Base-by-base conservation (phyloP, 2,113 vertebrate genomes). In the Athene noctua region DNA sequence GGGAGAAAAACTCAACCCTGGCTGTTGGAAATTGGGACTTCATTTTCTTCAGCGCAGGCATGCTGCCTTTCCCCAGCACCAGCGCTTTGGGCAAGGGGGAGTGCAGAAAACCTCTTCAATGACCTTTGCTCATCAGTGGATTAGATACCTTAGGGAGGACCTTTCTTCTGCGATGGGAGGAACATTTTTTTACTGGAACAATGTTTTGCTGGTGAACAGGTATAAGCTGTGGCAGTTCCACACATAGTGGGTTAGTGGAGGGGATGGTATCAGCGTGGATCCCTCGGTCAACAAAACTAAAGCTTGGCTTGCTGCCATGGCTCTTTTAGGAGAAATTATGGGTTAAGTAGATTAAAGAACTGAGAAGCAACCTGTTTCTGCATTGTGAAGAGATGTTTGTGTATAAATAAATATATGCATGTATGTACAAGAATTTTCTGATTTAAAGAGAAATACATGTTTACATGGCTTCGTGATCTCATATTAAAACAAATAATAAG, bases 41-140 rank as follows among this genome's bases (percentile, higher is more conserved):
- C 57, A n/a, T 83, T 55, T 74, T 32, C 59, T 68, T 15, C 79
- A 61, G 49, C 20, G 23, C 54, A 26, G 44, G 7, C 0, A 0
- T 27, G 44, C 71, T 82, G 49, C 20, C n/a, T 11, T 85, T 57
- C 40, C 46, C 26, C 81, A 87, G 61, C 7, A 20, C 19, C 40
- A 51, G 47, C 0, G 0, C 55, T 80, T 40, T 0, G 0, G 72
- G 81, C 44, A 74, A 92, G 30, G 26, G 7, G 36, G 21, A 58
- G 32, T 38, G 17, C 73, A 66, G 46, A 65, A 73, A 81, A 47
- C 10, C 14, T 66, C 46, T 49, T 40, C 1, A 4, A 52, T 63
- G n/a, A 22, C 34, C 7, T 81, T 63, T 57, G 40, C 36, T 58
- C 0, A 0, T 15, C 0, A 0, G n/a, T 11, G 36, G 44, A 57